Evolutionary conservation across 2,888 invertebrate species (phyloP).

Genomic region (Ochropacha duplaris): DNA sequence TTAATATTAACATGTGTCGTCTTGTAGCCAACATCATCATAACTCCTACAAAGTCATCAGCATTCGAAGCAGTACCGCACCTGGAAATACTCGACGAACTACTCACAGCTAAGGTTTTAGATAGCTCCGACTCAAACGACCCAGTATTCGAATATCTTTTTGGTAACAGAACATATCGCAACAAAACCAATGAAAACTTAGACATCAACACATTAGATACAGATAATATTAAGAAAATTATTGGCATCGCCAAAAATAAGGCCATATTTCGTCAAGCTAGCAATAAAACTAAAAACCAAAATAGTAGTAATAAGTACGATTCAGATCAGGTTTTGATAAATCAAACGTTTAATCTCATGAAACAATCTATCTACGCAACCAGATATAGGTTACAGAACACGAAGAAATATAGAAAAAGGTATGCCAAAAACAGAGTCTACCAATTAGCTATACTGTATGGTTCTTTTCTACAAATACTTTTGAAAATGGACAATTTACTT

Average conservation of each 20-base stretch:
- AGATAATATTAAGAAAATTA: slow-evolving; percentile 21
- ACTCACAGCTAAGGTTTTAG: slow-evolving; percentile 9
- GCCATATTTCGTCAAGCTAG: background rate
- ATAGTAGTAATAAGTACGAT: slow-evolving; percentile 1
- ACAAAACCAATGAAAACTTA: slow-evolving; percentile 13
- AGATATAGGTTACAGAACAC: slow-evolving; percentile 34
- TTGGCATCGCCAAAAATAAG: slow-evolving; percentile 16
- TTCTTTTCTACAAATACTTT: slow-evolving; percentile 27
- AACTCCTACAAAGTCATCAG: background rate
- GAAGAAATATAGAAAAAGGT: slow-evolving; percentile 21
- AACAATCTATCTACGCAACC: slow-evolving; percentile 40
- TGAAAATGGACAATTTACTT: slow-evolving; percentile 38
- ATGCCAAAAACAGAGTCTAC: slow-evolving; percentile 13
- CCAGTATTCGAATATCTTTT: slow-evolving; percentile 20
- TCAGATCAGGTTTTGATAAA: slow-evolving; percentile 5
- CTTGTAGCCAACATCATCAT: background rate
- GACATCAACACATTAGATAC: slow-evolving; percentile 25
- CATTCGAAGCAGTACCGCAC: slow-evolving; percentile 17
- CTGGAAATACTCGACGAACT: slow-evolving; percentile 15
- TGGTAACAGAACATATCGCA: slow-evolving; percentile 10
- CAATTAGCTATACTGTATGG: slow-evolving; percentile 39
- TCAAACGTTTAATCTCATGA: slow-evolving; percentile 33
- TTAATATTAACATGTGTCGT: background rate
- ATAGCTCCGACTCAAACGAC: slow-evolving; percentile 14
- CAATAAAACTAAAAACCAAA: no score